These are phyloP conservation scores for Drosophila dunni DNA, from an alignment of 1,140 invertebrate genomes.

Conservation along the genomic window DNA sequence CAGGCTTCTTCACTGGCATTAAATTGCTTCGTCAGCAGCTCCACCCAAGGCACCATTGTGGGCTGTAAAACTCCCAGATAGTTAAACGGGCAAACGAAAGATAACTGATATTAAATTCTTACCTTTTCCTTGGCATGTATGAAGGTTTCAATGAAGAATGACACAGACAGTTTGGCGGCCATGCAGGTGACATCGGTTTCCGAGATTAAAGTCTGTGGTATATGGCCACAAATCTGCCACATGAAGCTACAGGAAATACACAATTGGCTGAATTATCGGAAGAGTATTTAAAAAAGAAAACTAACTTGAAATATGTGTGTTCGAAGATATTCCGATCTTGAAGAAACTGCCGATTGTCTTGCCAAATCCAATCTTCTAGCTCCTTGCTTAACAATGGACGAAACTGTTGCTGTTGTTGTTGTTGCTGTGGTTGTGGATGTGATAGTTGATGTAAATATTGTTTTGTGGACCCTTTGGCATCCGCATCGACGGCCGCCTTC, in stretches of 20 bases:
- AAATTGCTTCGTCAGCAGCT: conserved; percentile 96
- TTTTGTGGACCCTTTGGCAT: conserved; percentile 23
- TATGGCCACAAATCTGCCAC: conserved; percentile 97
- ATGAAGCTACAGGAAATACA: conserved; percentile 90
- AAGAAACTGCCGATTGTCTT: conserved; percentile 97
- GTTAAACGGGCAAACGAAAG: background rate
- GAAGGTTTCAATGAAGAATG: conserved; percentile 98
- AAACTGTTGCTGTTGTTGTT: conserved; percentile 53
- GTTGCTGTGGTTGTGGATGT: background rate
- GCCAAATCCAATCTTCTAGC: conserved; percentile 96
- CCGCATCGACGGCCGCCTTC: conserved; percentile 58
- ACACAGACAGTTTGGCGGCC: conserved; percentile 94
- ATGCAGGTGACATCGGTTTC: conserved; percentile 92
- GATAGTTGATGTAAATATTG: conserved; percentile 2
- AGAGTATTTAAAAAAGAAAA: conserved; percentile 28
- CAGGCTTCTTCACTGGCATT: conserved; percentile 95
- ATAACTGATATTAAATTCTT: conserved; percentile 22
- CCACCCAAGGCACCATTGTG: conserved; percentile 98
- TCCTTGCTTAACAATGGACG: conserved; percentile 88
- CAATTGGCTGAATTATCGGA: background rate
- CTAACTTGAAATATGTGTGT: conserved; percentile 96
- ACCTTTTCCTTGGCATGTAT: conserved; percentile 98
- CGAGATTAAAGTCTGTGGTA: conserved; percentile 94
- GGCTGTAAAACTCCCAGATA: conserved; percentile 86
- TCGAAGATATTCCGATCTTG: conserved; percentile 98